Base-by-base conservation (phyloP, 2,797 vertebrate species). In the Otolemur crassicaudatus region DNA sequence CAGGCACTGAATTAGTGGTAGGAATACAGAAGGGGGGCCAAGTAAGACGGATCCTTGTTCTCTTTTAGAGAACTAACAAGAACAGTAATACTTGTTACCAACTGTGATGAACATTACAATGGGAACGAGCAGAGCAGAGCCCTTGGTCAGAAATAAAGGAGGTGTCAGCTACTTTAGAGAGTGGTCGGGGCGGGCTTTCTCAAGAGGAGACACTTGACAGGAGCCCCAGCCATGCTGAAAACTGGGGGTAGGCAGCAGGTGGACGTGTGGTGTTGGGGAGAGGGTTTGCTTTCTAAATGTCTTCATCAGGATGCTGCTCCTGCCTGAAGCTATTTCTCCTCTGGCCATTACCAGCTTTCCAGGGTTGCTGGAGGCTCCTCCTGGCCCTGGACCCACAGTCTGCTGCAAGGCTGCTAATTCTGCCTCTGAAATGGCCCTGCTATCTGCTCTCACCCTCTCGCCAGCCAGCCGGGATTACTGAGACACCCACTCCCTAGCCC, bases 261-360 rank as follows among this genome's bases (percentile, higher is more conserved):
- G 10, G 43, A 49, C 10, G 7, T 20, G 34, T 0, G 0, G 20
- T 0, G 2, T 19, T 6, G 11, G 31, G n/a, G n/a, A 60, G 7
- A 34, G 65, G 46, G 29, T 1, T 14, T 14, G 2, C 13, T 56
- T 8, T 46, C 56, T 22, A 27, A 20, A 3, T 4, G 31, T 40
- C 49, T 40, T 4, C 0, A 10, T 3, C 9, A 14, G 46, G 53
- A 31, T 69, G 16, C 2, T 11, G 11, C 6, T 7, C 61, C 37
- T 7, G 0, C 25, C 37, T 0, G 0, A 9, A 27, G 34, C 5
- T 19, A 37, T 7, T 43, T 53, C 89, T 83, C 61, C 58, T 73
- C 22, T 37, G 7, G 31, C 34, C 3, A 0, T 9, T 4, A 7
- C 20, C 76, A 53, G 23, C 31, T 76, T 46, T 70, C 40, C 31